Percentiles rank a stretch among this genome's conserved stretches.
Evolutionary conservation across 2,113 vertebrate genomes (phyloP).

Genomic region (Pseudorectes ferrugineus): DNA sequence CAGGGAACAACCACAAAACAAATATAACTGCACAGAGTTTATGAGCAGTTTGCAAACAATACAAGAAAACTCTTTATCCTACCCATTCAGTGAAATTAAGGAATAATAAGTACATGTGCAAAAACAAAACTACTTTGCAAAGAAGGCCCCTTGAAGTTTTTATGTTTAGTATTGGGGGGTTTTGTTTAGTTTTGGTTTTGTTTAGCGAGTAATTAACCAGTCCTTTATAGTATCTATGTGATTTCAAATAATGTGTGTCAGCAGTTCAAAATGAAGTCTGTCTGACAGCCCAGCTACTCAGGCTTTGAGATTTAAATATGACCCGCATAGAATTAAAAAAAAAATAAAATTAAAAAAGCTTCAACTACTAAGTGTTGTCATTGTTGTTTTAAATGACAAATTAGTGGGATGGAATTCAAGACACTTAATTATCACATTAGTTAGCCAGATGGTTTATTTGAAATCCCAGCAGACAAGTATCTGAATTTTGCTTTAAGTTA

Average conservation of each 20-base stretch:
- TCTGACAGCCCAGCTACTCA: neutral
- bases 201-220: neutral
- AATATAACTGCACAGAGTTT: neutral
- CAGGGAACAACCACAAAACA: neutral
- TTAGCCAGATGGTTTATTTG: slow-evolving; percentile 41
- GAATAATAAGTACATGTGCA: neutral
- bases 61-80: neutral
- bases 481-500: neutral
- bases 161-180: neutral
- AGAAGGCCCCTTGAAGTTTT: neutral
- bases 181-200: neutral
- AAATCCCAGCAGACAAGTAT: slow-evolving; percentile 1
- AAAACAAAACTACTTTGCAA: neutral
- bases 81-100: neutral
- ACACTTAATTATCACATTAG: slow-evolving; percentile 26
- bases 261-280: neutral
- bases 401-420: slow-evolving; percentile 33
- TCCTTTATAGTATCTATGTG: neutral
- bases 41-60: neutral
- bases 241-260: neutral
- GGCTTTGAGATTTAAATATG: neutral
- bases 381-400: slow-evolving; percentile 39
- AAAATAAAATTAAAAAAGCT: neutral
- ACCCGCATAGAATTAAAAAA: neutral
- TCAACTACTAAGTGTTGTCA: neutral